Conservation (phyloP, 2,113 vertebrate species). For the Ophthalmolycus amberensis region DNA sequence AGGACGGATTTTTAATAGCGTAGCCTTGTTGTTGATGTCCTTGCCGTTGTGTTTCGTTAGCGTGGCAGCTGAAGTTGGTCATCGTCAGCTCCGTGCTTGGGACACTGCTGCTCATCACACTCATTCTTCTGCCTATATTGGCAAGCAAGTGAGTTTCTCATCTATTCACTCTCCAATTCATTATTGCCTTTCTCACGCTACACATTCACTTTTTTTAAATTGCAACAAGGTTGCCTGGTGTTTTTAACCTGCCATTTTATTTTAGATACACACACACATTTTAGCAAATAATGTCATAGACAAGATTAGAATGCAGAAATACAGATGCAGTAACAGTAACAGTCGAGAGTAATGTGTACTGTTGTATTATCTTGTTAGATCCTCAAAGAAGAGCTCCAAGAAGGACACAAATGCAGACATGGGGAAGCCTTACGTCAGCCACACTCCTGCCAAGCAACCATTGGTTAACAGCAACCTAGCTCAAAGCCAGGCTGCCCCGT, state of each 20-base stretch:
- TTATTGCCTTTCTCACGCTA: background rate
- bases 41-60: slow-evolving; percentile 56
- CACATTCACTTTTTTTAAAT: background rate
- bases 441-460: slow-evolving; percentile 10
- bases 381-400: slow-evolving; percentile 52
- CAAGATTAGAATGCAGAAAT: background rate
- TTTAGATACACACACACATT: background rate
- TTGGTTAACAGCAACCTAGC: background rate
- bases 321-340: background rate
- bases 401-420: background rate
- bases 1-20: background rate
- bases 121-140: slow-evolving; percentile 56
- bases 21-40: background rate
- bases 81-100: slow-evolving; percentile 72
- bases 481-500: background rate
- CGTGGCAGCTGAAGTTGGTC: slow-evolving; percentile 60
- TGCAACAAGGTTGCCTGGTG: background rate
- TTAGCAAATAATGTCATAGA: background rate
- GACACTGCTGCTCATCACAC: slow-evolving; percentile 62
- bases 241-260: background rate
- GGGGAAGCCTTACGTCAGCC: slow-evolving; percentile 10
- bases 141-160: slow-evolving; percentile 58
- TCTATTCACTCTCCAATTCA: background rate
- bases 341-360: background rate
- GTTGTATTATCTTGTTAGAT: slow-evolving; percentile 35